These are phyloP conservation scores for Geodia barretti DNA, from an alignment of 37 sponge, comb jelly and placozoan genomes.

Conservation along the genomic window DNA sequence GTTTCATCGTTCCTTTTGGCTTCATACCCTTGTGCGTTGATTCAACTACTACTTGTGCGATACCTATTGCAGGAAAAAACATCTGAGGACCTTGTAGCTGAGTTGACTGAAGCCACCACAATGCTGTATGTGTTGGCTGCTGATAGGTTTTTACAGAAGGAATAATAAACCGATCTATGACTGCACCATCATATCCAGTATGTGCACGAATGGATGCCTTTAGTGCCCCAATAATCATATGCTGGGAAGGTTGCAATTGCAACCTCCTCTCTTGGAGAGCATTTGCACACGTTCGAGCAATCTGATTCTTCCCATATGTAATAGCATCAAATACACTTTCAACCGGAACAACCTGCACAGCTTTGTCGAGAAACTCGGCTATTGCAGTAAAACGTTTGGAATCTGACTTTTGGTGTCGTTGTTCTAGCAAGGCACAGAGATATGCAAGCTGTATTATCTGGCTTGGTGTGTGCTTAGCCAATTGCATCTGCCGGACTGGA, in stretches of 20 bases:
- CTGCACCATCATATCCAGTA: no score
- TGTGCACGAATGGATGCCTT: not conserved
- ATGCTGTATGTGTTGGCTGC: no score
- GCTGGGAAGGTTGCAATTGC: not conserved
- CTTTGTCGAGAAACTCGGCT: constrained; percentile 53
- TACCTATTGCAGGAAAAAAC: no score
- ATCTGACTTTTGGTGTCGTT: not conserved
- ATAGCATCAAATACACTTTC: constrained; percentile 68
- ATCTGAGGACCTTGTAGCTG: no score
- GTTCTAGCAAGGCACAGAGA: constrained; percentile 58
- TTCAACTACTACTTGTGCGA: no score
- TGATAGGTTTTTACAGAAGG: no score
- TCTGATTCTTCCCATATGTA: constrained; percentile 21
- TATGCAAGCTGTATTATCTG: constrained; percentile 55
- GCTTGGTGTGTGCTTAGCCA: constrained; percentile 58
- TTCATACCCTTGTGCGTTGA: no score
- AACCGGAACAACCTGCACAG: constrained; percentile 55
- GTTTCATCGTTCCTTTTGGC: no score
- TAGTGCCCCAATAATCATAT: not conserved
- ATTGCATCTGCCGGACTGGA: constrained; percentile 50
- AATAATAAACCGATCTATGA: no score
- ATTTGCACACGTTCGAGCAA: constrained; percentile 41
- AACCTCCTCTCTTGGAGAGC: constrained; percentile 13
- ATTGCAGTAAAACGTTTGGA: constrained; percentile 19
- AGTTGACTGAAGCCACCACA: no score